Percentiles rank a stretch among this genome's conserved stretches.
Evolutionary conservation across 2,888 invertebrate genomes (phyloP).

Genomic region (Anaspis maculata): DNA sequence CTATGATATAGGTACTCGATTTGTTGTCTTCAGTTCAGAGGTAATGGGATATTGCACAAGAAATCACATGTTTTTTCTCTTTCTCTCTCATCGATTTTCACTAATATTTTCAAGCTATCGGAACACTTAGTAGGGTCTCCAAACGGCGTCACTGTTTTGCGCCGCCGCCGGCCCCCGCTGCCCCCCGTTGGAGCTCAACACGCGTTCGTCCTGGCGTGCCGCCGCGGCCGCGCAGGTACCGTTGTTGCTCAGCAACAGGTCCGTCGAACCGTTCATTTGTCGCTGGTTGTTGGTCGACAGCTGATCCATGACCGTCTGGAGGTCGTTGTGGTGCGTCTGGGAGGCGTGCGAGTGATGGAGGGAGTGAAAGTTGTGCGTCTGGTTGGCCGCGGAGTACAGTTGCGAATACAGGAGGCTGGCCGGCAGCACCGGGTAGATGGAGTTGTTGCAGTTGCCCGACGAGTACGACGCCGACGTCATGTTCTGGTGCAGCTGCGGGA

Average conservation of each 20-base stretch:
- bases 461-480: conserved; percentile 43
- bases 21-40: too few species aligned
- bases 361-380: conserved; percentile 62
- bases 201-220: conserved; percentile 45
- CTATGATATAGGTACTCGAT: too few species aligned
- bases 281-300: conserved; percentile 47
- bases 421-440: conserved; percentile 69
- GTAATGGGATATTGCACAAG: too few species aligned
- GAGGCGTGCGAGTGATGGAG: conserved; percentile 57
- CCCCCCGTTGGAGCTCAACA: conserved; percentile 38
- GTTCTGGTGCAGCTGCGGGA: conserved; percentile 50
- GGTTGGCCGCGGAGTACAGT: conserved; percentile 70
- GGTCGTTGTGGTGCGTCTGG: conserved; percentile 50
- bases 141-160: conserved; percentile 61
- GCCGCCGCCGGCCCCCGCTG: conserved; percentile 55
- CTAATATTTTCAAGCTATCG: too few species aligned
- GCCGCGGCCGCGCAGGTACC: conserved; percentile 54
- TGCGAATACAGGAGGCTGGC: conserved; percentile 78
- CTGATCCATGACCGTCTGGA: conserved; percentile 71
- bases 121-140: conserved; percentile 70
- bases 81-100: too few species aligned
- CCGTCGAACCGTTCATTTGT: conserved; percentile 43
- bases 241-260: conserved; percentile 48
- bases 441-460: conserved; percentile 60
- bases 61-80: conserved; percentile 18